These are phyloP conservation scores for Dioctria linearis DNA, from an alignment of 2,888 invertebrate species.

Conservation along the genomic window DNA sequence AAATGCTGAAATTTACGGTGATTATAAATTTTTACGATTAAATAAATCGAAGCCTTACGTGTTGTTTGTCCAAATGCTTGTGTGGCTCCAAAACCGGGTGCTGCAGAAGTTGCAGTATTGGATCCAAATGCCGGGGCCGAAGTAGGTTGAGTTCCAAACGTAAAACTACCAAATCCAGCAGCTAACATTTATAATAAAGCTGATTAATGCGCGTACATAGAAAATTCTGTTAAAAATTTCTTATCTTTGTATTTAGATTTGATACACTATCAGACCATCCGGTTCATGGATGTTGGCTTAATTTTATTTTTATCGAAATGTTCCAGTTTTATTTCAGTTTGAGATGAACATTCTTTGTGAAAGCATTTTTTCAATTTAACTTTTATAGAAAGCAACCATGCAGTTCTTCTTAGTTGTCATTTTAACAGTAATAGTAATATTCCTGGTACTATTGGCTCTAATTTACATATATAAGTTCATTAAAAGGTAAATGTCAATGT, in stretches of 20 bases:
- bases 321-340: too few relatives aligned
- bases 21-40: constrained; percentile 66
- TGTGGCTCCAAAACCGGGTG: constrained; percentile 51
- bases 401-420: neutral
- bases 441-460: neutral
- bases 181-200: constrained; percentile 49
- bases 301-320: too few relatives aligned
- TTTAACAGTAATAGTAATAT: neutral
- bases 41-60: constrained; percentile 63
- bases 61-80: constrained; percentile 1
- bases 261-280: neutral
- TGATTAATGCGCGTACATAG: neutral
- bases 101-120: constrained; percentile 61
- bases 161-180: constrained; percentile 70
- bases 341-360: too few relatives aligned
- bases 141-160: constrained; percentile 62
- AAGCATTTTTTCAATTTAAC: too few relatives aligned
- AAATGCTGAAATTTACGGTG: constrained; percentile 70
- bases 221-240: neutral
- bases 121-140: constrained; percentile 62
- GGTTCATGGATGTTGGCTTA: neutral
- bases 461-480: neutral
- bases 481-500: constrained; percentile 1
- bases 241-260: neutral
- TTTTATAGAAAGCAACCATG: neutral